Percentiles rank a stretch among this genome's conserved stretches.
These are phyloP conservation scores for Hydrolagus affinis DNA, from an alignment of 2,113 vertebrate genomes.

Conservation along the genomic window DNA sequence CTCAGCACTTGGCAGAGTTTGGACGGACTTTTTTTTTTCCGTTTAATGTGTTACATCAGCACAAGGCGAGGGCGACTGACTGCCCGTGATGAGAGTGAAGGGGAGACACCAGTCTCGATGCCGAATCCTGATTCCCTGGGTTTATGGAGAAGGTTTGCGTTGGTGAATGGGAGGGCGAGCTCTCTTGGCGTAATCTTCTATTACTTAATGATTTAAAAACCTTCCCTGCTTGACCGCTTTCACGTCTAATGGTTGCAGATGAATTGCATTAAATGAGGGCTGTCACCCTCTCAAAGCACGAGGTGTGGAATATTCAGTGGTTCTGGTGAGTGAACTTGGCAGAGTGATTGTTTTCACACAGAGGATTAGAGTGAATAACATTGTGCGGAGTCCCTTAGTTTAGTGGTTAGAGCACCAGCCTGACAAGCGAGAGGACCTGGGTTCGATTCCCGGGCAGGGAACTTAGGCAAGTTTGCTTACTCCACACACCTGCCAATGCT, in stretches of 20 bases:
- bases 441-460: too few relatives aligned
- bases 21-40: background rate
- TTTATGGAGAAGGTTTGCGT: background rate
- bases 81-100: background rate
- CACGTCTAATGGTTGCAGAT: background rate
- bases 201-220: slow-evolving; percentile 4
- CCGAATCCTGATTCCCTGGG: background rate
- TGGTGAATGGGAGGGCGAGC: background rate
- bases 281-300: background rate
- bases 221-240: background rate
- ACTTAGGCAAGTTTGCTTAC: too few relatives aligned
- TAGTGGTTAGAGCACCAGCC: too few relatives aligned
- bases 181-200: slow-evolving; percentile 12
- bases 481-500: too few relatives aligned
- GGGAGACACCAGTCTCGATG: background rate
- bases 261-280: background rate
- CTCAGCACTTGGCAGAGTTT: background rate
- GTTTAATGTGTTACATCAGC: slow-evolving; percentile 20
- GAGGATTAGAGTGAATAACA: too few relatives aligned
- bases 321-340: background rate
- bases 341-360: too few relatives aligned
- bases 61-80: background rate
- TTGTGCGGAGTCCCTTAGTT: too few relatives aligned
- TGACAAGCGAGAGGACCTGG: too few relatives aligned
- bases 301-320: background rate